A percentile compares a stretch with the other conserved stretches of the same genome.
phyloP scores from a whole-genome alignment of 1,140 invertebrate species.

The Lepidostoma basale region DNA sequence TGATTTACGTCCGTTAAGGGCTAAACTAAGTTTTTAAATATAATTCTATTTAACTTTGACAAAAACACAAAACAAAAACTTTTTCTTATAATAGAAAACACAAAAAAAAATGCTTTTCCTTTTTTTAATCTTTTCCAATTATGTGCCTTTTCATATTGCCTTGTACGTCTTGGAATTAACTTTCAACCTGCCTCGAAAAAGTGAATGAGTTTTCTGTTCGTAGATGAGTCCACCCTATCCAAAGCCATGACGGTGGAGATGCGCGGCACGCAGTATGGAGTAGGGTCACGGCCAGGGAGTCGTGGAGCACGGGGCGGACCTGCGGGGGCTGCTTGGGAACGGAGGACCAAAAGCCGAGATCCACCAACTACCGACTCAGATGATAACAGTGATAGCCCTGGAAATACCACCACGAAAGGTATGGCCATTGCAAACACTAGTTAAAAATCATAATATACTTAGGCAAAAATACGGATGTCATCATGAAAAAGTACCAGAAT shows the following conservation, averaged over 20 bases:
- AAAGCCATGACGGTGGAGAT: conserved; percentile 67
- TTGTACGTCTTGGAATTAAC: too few species aligned
- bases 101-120: too few species aligned
- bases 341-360: conserved; percentile 60
- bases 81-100: too few species aligned
- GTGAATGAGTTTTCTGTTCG: conserved; percentile 51
- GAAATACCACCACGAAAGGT: conserved; percentile 62
- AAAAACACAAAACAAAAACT: too few species aligned
- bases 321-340: conserved; percentile 56
- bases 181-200: too few species aligned
- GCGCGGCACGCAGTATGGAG: conserved; percentile 51
- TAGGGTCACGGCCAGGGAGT: conserved; percentile 29
- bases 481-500: too few species aligned
- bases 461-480: not conserved
- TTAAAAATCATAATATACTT: not conserved
- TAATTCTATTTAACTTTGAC: too few species aligned
- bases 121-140: too few species aligned
- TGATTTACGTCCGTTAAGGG: too few species aligned
- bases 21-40: too few species aligned
- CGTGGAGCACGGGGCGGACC: conserved; percentile 40
- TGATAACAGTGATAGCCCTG: conserved; percentile 75
- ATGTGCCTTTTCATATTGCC: too few species aligned
- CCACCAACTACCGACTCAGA: conserved; percentile 57
- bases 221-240: conserved; percentile 65
- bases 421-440: conserved; percentile 8